Evolutionary conservation across 2,888 invertebrate species (phyloP), one percentile per base, ranked within the genome.

Genomic region (Hemistola chrysoprasaria): DNA sequence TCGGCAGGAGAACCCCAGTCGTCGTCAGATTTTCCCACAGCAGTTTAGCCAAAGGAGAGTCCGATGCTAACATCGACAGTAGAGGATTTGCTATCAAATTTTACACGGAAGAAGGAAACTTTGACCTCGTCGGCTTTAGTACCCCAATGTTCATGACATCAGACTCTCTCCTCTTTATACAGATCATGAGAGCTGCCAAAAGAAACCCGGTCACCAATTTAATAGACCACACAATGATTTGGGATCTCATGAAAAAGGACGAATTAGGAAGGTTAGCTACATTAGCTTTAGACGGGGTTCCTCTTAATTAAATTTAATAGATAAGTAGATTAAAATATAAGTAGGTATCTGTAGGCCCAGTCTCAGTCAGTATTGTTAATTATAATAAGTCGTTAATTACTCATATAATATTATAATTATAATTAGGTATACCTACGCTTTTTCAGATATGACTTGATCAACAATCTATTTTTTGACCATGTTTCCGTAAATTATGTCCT

Each of bases 181-280:
- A 94, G 56, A 96, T 98, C 66, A 95, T 97, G 52, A 97, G 97
- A 74, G 95, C 97, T 0, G 97, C 97, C 71, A 98, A 97, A 75
- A 91, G 97, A 54, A 98, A 98, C 77, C 98, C 98, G 0, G 93
- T 90, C 8, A 96, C 95, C 0, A 94, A 95, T 70, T 85, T 97
- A 20, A 95, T 94, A 79, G 97, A 97, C 78, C 81, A 93, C 0
- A 95, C 97, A 65, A 95, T 95, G 94, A 93, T 96, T 65, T 98
- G 97, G 97, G 98, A 98, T 73, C 97, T 97, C 67, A 90, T 97
- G 50, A n/a, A n/a, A n/a, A n/a, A n/a, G n/a, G n/a, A n/a, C n/a
- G n/a, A n/a, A n/a, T n/a, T n/a, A n/a, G n/a, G n/a, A n/a, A n/a
- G n/a, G n/a, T n/a, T n/a, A n/a, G n/a, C n/a, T n/a, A n/a, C n/a